Base-by-base conservation (phyloP, 1,140 invertebrate genomes). In the Ostrea denselamellosa region DNA sequence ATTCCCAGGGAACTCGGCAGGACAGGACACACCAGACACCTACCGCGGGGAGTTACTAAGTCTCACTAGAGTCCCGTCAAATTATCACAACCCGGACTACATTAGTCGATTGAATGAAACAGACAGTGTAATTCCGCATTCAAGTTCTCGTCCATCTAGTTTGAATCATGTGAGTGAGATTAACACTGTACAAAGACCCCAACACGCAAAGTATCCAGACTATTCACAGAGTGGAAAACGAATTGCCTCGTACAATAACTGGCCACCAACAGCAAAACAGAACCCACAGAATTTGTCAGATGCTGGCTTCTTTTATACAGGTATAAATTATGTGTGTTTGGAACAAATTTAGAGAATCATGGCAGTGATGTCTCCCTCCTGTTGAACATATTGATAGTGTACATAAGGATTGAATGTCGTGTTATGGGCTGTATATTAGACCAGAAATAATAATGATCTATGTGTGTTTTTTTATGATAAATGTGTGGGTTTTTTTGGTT, bases 261-360 rank as follows among this genome's bases (percentile, higher is more conserved):
- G 68, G 68, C 68, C 68, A 0, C 68, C 68, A 2, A 28, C 68
- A 44, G 68, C 68, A 3, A 71, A 71, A 71, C 68, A 71, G 28
- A 71, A 71, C 3, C 68, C 68, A 12, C 22, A 71, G 3, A 71
- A 71, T 25, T 71, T 71, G 28, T 25, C 28, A 34, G 68, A 71
- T 71, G 68, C 68, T 28, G 68, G 68, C 12, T 71, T 71, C 28
- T 71, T 71, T 17, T 71, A 71, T 25, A 71, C 68, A 71, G 68
- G 68, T 71, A 34, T 2, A 25, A 28, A 0, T n/a, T 10, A 19
- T 8, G 14, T 62, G 14, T 62, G 5, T 62, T 62, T 62, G n/a
- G n/a, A 62, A 14, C 0, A 62, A 14, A 7, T 8, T 62, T 12
- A n/a, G 10, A 62, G 5, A 14, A 19, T 62, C n/a, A 19, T 12